Base-by-base conservation (phyloP, 1,140 invertebrate species). In the Drosophila kepulauana region DNA sequence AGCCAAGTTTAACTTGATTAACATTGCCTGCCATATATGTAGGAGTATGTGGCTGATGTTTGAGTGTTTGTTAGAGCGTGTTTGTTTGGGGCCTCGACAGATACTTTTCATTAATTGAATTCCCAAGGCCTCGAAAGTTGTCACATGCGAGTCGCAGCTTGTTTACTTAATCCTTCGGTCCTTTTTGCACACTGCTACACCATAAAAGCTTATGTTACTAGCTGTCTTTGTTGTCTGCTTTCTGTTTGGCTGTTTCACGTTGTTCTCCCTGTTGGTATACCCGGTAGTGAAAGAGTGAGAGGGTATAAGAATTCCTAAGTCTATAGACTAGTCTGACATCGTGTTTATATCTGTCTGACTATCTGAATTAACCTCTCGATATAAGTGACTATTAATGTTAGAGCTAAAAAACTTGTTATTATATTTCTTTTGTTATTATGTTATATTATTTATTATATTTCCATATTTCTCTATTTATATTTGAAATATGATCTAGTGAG, bases 101-200 rank as follows among this genome's bases (percentile, higher is more conserved):
- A 78, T 78, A 81, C 59, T 67, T 70, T 68, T 66, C 78, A 73
- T 85, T 85, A 85, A 85, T 85, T 85, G 81, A 85, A 85, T 85
- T 85, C 75, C 57, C 48, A 73, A 62, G 16, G 52, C n/a, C 20
- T 48, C 16, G 20, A 48, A 25, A 30, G 41, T 59, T 70, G 66
- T 76, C 71, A 20, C 49, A 28, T 15, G n/a, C 25, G 28, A 38
- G 28, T 49, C 25, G 41, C 25, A 11, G 30, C 56, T 76, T 76
- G 74, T 76, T 76, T 76, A 76, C 69, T 72, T 66, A 76, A 76
- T 66, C 69, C 69, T 62, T 61, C 5, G 35, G 2, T 65, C 25
- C 62, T 38, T 62, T 28, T 28, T 16, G 13, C 59, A 66, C 63
- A 16, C 16, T 28, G 10, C 7, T 2, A 25, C 35, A 13, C 80